Base-by-base conservation (phyloP, 1,140 invertebrate genomes). In the Aphaenogaster ashmeadi region DNA sequence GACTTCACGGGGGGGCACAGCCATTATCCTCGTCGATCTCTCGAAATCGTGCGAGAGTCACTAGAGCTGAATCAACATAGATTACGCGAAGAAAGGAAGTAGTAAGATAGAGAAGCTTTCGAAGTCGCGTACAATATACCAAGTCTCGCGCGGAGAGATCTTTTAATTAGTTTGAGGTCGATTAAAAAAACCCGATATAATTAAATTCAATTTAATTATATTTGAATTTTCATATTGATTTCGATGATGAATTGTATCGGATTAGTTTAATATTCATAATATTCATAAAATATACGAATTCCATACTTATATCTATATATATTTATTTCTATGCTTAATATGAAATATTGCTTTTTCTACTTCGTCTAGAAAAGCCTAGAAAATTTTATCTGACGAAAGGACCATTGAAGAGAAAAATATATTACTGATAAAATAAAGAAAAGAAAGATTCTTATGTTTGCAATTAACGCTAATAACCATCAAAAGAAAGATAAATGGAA, bases 1-100 rank as follows among this genome's bases (percentile, higher is more conserved):
- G 87, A 89, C 90, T 81, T 91, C 66, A 86, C 88, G 62, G 90
- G 86, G 41, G 81, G 88, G 86, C 89, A 74, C 78, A 47, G 87
- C 77, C 84, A 87, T 91, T 91, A 91, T 88, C 84, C 86, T 58
- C 33, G 58, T 88, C 75, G 85, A 85, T 88, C 75, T 84, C 36
- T 78, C 62, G 88, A 78, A 88, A 90, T 90, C 88, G 66, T 69
- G 86, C 50, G 58, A 90, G 88, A 89, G 78, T 89, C 89, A 56
- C 79, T 60, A 75, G 69, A 84, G 54, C 41, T 84, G 54, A 75
- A 84, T 60, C 69, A 75, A 75, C 69, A 75, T 50, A 74, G 41
- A 75, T 84, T 74, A 75, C 13, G 36, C 69, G 56, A 74, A 75
- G 80, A 60, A 81, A 81, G 66, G 41, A 83, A 60, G 52, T 36